These are phyloP conservation scores for Elmis aenea DNA, from an alignment of 2,888 invertebrate species.

Conservation along the genomic window DNA sequence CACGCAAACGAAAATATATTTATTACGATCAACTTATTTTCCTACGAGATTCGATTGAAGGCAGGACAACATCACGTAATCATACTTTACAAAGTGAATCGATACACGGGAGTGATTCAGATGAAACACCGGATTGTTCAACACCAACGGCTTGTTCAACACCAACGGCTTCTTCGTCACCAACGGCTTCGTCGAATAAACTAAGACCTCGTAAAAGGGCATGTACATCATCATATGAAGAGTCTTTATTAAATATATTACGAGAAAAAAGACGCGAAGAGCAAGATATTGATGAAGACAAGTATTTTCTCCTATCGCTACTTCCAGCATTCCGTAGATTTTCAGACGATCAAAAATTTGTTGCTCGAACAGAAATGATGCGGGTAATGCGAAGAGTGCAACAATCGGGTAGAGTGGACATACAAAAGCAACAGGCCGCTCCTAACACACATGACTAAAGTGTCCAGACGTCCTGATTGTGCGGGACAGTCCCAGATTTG, in stretches of 20 bases:
- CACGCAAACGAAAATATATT: constrained; percentile 15
- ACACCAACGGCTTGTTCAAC: too few relatives aligned
- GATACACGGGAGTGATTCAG: background rate
- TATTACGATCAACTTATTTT: constrained; percentile 21
- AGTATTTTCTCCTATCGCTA: constrained; percentile 4
- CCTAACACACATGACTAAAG: too few relatives aligned
- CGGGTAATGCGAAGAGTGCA: constrained; percentile 3
- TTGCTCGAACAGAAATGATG: constrained; percentile 5
- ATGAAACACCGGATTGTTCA: background rate
- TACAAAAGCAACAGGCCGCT: too few relatives aligned
- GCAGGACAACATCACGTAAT: constrained; percentile 1
- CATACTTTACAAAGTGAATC: background rate
- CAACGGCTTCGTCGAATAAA: background rate
- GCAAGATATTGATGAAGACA: constrained; percentile 2
- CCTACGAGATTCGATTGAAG: constrained; percentile 7
- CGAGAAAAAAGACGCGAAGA: constrained; percentile 5
- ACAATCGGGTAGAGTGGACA: too few relatives aligned
- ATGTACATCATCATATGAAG: too few relatives aligned
- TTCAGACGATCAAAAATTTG: too few relatives aligned
- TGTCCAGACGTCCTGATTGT: too few relatives aligned
- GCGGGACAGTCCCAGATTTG: too few relatives aligned
- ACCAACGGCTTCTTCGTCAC: background rate
- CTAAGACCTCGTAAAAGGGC: constrained; percentile 3
- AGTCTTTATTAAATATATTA: constrained; percentile 4
- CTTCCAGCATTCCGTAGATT: constrained; percentile 5